Percentiles rank a stretch among this genome's conserved stretches.
phyloP scores from a whole-genome alignment of 2,888 invertebrate genomes.

The Steinernema carpocapsae region DNA sequence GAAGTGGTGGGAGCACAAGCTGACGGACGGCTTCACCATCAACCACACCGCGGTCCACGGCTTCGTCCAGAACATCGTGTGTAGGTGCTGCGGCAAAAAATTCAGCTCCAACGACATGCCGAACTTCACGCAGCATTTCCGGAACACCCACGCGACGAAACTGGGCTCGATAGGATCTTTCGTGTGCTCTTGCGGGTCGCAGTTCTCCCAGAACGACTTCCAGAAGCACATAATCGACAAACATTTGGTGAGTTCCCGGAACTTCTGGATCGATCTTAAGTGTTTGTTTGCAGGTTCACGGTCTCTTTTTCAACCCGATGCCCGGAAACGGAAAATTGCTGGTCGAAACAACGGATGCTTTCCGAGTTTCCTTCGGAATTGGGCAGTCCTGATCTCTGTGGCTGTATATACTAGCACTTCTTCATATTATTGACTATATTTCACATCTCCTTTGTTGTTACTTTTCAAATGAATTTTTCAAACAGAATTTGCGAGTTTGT shows the following conservation, averaged over 20 bases:
- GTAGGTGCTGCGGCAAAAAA: conserved; percentile 8
- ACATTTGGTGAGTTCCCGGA: not conserved
- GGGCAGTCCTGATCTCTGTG: not conserved
- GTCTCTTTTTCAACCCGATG: not conserved
- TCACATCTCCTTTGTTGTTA: too few species aligned
- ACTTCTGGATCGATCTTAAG: not conserved
- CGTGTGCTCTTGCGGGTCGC: not conserved
- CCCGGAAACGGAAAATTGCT: conserved; percentile 15
- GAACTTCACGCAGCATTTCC: not conserved
- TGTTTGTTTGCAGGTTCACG: not conserved
- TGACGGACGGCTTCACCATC: not conserved
- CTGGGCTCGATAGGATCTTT: not conserved
- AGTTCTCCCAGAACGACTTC: not conserved
- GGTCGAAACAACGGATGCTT: not conserved
- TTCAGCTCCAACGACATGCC: not conserved
- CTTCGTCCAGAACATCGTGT: not conserved
- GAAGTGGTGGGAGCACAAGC: conserved; percentile 20
- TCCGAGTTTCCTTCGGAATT: not conserved
- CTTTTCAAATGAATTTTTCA: too few species aligned
- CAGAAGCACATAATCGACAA: not conserved
- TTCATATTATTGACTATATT: too few species aligned
- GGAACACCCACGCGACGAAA: not conserved
- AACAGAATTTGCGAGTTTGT: too few species aligned
- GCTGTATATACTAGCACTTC: not conserved
- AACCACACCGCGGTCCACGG: conserved; percentile 13